phyloP scores from a whole-genome alignment of 2,888 invertebrate genomes.

The Mesoligia furuncula region DNA sequence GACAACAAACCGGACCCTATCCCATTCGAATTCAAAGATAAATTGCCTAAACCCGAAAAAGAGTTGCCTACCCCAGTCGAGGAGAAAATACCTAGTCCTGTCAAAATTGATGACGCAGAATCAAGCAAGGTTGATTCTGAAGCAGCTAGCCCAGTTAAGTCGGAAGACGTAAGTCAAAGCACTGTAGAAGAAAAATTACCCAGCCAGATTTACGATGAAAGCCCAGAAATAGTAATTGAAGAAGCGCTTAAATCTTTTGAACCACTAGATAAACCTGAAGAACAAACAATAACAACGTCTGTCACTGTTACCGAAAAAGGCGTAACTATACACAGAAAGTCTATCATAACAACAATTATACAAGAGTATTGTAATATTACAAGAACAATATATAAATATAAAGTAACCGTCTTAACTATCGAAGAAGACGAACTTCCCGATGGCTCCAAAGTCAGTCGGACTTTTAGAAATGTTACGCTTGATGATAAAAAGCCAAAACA shows the following conservation, averaged over 20 bases:
- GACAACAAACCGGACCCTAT: conserved; percentile 38
- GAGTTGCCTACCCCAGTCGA: conserved; percentile 2
- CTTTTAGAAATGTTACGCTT: conserved; percentile 14
- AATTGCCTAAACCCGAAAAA: conserved; percentile 18
- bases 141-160: conserved; percentile 10
- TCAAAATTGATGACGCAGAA: conserved; percentile 7
- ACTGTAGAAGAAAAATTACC: conserved; percentile 39
- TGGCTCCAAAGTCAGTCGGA: conserved; percentile 11
- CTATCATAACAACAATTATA: conserved; percentile 14
- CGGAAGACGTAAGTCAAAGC: conserved; percentile 40
- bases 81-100: conserved; percentile 22
- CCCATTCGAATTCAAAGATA: conserved; percentile 46
- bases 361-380: conserved; percentile 17
- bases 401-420: conserved; percentile 28
- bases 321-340: conserved; percentile 8
- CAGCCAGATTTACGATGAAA: conserved; percentile 26
- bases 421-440: conserved; percentile 22
- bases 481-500: conserved; percentile 14
- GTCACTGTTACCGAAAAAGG: conserved; percentile 18
- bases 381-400: conserved; percentile 20
- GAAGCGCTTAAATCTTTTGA: conserved; percentile 17
- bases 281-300: conserved; percentile 15
- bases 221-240: conserved; percentile 25
- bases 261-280: conserved; percentile 18
- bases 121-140: conserved; percentile 10